A percentile compares a stretch with the other conserved stretches of the same genome.
phyloP scores from a whole-genome alignment of 1,140 invertebrate genomes.

The Phymorhynchus buccinoides region DNA sequence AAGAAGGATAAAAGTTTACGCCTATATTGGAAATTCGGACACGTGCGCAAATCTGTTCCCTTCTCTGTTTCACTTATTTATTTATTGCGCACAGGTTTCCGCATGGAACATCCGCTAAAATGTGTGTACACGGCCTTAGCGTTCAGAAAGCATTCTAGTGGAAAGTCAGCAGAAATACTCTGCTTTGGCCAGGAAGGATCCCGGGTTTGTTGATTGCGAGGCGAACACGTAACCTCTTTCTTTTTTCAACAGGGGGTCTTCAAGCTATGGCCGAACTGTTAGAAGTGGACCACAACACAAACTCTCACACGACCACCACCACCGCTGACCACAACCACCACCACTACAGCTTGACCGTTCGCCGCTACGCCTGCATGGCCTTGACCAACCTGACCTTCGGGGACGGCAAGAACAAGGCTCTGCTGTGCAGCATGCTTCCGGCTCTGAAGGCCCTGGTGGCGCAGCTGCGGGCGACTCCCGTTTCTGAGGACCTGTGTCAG shows the following conservation, averaged over 20 bases:
- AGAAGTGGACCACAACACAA: conserved; percentile 83
- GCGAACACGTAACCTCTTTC: too few species aligned
- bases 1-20: too few species aligned
- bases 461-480: conserved; percentile 87
- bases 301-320: conserved; percentile 83
- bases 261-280: conserved; percentile 92
- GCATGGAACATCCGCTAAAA: too few species aligned
- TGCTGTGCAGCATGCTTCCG: conserved; percentile 90
- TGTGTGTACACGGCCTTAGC: too few species aligned
- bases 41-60: too few species aligned
- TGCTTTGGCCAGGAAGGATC: too few species aligned
- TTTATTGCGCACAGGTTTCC: too few species aligned
- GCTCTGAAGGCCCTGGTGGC: conserved; percentile 92
- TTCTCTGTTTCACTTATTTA: too few species aligned
- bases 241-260: conserved; percentile 80
- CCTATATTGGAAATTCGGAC: too few species aligned
- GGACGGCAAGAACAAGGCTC: conserved; percentile 94
- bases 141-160: too few species aligned
- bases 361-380: conserved; percentile 94
- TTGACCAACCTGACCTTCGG: conserved; percentile 97
- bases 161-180: too few species aligned
- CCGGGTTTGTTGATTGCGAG: too few species aligned
- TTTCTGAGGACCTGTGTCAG: conserved; percentile 96
- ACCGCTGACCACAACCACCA: conserved; percentile 81
- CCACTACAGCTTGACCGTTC: conserved; percentile 88